Conservation (phyloP, 2,888 invertebrate species). For the Marronus borbonicus region DNA sequence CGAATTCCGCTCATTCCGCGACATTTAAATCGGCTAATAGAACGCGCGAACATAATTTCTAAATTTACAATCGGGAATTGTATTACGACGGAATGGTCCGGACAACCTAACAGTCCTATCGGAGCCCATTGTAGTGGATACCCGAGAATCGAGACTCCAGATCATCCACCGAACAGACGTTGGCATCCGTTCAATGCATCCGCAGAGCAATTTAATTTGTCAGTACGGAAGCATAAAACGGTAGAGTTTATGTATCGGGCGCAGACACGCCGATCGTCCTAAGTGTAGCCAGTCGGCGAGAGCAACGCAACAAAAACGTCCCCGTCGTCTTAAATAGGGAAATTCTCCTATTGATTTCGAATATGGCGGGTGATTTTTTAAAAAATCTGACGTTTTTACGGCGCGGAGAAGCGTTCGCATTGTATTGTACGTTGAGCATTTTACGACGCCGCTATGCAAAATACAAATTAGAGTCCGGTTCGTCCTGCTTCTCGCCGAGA, state of each 20-base stretch:
- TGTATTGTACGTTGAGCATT: constrained; percentile 6
- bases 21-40: constrained; percentile 30
- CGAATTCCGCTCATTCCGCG: constrained; percentile 20
- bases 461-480: constrained; percentile 9
- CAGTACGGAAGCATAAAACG: constrained; percentile 33
- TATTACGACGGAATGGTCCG: constrained; percentile 8
- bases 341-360: constrained; percentile 22
- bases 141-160: neutral
- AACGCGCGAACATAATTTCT: constrained; percentile 35
- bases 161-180: constrained; percentile 27
- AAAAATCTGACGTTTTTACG: neutral
- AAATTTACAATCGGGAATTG: constrained; percentile 28
- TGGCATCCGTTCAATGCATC: constrained; percentile 41
- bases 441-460: constrained; percentile 8
- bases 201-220: constrained; percentile 45
- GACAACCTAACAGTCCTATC: constrained; percentile 19
- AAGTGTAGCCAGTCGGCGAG: neutral
- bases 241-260: constrained; percentile 39
- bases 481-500: neutral
- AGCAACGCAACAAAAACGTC: neutral
- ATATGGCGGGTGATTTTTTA: constrained; percentile 1
- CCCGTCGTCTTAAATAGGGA: constrained; percentile 3
- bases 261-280: neutral
- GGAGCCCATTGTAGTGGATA: constrained; percentile 8
- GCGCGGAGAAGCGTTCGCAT: neutral